Conservation (phyloP, 2,113 vertebrate species). For the Megaleporinus macrocephalus region DNA sequence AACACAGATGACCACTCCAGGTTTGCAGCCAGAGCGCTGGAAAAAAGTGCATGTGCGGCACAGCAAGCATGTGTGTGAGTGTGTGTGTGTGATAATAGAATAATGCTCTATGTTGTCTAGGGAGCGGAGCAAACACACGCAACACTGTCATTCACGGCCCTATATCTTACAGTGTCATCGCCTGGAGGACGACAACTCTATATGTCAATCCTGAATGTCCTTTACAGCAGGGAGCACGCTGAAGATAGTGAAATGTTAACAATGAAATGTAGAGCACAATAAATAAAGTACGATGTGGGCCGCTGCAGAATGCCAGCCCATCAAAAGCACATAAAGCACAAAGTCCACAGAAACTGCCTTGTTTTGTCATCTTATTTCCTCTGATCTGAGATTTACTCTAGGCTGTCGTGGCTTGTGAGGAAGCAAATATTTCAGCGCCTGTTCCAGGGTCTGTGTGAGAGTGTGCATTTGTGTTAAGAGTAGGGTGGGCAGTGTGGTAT, state of each 20-base stretch:
- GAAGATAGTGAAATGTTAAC: constrained; percentile 81
- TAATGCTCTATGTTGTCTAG: constrained; percentile 96
- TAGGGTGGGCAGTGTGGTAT: background rate
- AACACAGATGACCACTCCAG: constrained; percentile 96
- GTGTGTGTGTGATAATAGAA: constrained; percentile 92
- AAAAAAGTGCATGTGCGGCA: constrained; percentile 22
- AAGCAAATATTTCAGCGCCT: constrained; percentile 69
- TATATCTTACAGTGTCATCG: constrained; percentile 98
- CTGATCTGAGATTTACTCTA: constrained; percentile 61
- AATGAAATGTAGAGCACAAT: constrained; percentile 71
- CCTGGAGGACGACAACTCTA: constrained; percentile 88
- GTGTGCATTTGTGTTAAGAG: background rate
- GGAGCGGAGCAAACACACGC: constrained; percentile 92
- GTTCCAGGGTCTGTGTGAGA: background rate
- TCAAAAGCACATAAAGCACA: constrained; percentile 20
- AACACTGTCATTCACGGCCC: constrained; percentile 93
- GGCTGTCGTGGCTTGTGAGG: constrained; percentile 70
- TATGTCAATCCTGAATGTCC: constrained; percentile 95
- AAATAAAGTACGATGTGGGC: constrained; percentile 44
- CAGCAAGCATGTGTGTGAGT: constrained; percentile 53
- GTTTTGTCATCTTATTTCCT: constrained; percentile 61
- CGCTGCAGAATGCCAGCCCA: background rate
- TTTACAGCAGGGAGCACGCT: constrained; percentile 86
- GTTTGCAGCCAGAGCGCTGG: constrained; percentile 61
- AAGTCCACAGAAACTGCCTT: constrained; percentile 23